These are phyloP conservation scores for Halcyon badia DNA, from an alignment of 2,797 vertebrate species.

Conservation along the genomic window DNA sequence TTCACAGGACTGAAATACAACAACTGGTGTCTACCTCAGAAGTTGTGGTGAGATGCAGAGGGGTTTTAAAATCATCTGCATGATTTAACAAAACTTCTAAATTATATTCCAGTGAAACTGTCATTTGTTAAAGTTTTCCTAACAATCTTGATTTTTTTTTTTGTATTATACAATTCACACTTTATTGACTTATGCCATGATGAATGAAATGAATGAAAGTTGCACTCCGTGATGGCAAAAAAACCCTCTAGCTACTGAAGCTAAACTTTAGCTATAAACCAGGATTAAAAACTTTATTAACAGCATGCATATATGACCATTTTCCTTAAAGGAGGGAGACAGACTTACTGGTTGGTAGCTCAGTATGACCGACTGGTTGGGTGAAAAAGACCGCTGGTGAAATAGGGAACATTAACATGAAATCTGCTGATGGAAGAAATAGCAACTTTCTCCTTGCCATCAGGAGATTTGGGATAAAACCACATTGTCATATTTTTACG, in stretches of 20 bases:
- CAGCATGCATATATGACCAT: background rate
- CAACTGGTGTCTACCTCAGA: conserved; percentile 91
- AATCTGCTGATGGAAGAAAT: background rate
- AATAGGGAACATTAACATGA: background rate
- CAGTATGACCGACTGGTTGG: background rate
- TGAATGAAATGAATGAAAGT: background rate
- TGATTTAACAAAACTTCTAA: background rate
- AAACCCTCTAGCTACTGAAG: background rate
- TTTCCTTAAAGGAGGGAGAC: background rate
- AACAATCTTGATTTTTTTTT: background rate
- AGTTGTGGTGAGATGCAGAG: conserved; percentile 81
- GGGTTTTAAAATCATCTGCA: background rate
- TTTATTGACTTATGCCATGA: background rate
- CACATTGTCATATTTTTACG: background rate
- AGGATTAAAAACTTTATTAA: background rate
- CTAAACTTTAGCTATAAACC: background rate
- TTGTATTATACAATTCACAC: background rate
- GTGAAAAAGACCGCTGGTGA: background rate
- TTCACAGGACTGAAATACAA: conserved; percentile 85
- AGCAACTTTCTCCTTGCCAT: background rate
- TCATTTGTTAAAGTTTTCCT: background rate
- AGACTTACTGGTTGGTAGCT: background rate
- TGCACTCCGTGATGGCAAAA: background rate
- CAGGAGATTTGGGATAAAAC: background rate
- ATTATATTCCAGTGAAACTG: background rate